phyloP scores from a whole-genome alignment of 2,797 vertebrate genomes.

The Luscinia megarhynchos region DNA sequence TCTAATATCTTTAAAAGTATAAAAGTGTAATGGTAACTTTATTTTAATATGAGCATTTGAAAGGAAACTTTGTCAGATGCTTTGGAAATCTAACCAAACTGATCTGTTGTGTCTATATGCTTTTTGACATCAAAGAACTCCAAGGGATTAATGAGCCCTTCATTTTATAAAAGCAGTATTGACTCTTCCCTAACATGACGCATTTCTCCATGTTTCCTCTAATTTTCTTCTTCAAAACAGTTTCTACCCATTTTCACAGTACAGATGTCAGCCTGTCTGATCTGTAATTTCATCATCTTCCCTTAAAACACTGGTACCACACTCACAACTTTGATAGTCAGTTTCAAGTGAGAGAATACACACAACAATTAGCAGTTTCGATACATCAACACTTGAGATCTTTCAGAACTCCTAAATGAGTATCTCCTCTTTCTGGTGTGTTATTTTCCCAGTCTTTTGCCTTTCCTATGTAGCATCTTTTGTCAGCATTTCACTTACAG shows the following conservation, averaged over 20 bases:
- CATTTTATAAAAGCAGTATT: slow-evolving; percentile 4
- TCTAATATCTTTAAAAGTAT: not conserved
- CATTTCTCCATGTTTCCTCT: not conserved
- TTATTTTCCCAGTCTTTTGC: not conserved
- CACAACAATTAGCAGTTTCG: not conserved
- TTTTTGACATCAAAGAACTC: slow-evolving; percentile 13
- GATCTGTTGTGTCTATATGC: not conserved
- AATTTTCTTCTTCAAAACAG: slow-evolving; percentile 24
- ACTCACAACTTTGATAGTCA: slow-evolving; percentile 18
- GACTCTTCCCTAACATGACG: not conserved
- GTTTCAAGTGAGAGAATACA: slow-evolving; percentile 37
- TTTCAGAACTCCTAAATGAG: not conserved
- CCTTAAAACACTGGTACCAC: slow-evolving; percentile 12
- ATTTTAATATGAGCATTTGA: not conserved
- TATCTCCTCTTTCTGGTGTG: not conserved
- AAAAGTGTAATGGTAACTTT: not conserved
- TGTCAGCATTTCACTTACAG: not conserved
- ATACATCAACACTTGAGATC: not conserved
- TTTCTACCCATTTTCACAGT: slow-evolving; percentile 36
- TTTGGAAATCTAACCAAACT: not conserved
- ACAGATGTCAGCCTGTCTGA: slow-evolving; percentile 38
- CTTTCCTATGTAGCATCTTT: not conserved
- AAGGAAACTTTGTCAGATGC: not conserved
- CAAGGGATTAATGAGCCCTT: not conserved
- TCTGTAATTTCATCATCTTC: slow-evolving; percentile 19